Conservation (phyloP, 2,888 invertebrate genomes). For the Eucriotettix oculatus region DNA sequence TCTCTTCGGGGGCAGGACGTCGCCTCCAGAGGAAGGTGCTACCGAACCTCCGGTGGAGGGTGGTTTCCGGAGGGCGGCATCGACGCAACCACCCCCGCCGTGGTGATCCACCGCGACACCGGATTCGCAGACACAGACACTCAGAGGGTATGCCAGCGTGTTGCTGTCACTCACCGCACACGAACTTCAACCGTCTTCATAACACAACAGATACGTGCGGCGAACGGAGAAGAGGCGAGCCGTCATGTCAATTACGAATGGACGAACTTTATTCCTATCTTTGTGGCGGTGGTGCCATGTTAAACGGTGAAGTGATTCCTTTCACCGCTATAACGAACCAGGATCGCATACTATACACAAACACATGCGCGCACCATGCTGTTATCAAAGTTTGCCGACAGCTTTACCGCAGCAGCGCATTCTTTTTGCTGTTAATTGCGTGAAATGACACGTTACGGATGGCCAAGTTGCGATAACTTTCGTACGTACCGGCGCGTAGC, state of each 20-base stretch:
- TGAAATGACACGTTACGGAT: too few relatives aligned
- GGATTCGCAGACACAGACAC: conserved; percentile 31
- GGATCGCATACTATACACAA: not conserved
- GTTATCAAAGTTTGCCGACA: too few relatives aligned
- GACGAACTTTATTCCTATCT: not conserved
- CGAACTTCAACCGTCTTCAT: conserved; percentile 1
- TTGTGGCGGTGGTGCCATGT: conserved; percentile 2
- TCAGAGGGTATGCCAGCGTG: conserved; percentile 23
- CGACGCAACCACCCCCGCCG: conserved; percentile 50
- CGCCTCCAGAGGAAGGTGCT: conserved; percentile 25
- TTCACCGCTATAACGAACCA: not conserved
- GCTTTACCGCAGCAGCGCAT: too few relatives aligned
- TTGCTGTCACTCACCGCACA: conserved; percentile 23
- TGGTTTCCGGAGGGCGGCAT: conserved; percentile 39
- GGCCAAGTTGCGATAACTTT: not conserved
- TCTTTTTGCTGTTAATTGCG: too few relatives aligned
- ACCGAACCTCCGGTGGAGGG: conserved; percentile 25
- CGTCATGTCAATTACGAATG: conserved; percentile 4
- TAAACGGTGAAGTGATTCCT: conserved; percentile 1
- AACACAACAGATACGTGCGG: conserved; percentile 1
- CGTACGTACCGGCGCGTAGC: conserved; percentile 9
- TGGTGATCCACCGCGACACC: conserved; percentile 25
- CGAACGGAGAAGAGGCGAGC: not conserved
- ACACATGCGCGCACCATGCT: too few relatives aligned
- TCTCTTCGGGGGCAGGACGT: conserved; percentile 58